Conservation (phyloP, 2,888 invertebrate species). For the Podotricha telesiphe region DNA sequence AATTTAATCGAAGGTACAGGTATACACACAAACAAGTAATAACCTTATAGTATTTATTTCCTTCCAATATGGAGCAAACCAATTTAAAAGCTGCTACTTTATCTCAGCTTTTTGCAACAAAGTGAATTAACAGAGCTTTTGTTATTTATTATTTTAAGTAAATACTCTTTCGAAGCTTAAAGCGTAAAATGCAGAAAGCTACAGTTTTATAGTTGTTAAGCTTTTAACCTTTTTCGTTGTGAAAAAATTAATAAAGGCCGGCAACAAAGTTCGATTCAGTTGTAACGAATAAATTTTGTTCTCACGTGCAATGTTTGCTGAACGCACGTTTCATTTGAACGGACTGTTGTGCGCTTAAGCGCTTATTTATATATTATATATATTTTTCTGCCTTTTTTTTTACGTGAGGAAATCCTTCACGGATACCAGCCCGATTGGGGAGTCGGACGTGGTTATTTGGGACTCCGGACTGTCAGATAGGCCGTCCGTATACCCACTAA, state of each 20-base stretch:
- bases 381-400: background rate
- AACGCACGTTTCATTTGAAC: slow-evolving; percentile 21
- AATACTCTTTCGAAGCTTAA: background rate
- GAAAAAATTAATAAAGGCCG: slow-evolving; percentile 15
- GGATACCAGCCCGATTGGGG: too few species aligned
- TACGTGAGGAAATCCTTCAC: too few species aligned
- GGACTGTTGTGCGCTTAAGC: background rate
- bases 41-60: background rate
- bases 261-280: slow-evolving; percentile 8
- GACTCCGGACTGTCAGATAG: too few species aligned
- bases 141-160: slow-evolving; percentile 3
- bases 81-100: background rate
- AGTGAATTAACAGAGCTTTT: background rate
- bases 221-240: slow-evolving; percentile 7
- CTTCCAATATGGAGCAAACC: background rate
- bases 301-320: slow-evolving; percentile 24
- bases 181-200: background rate
- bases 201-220: slow-evolving; percentile 13
- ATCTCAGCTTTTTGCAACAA: slow-evolving; percentile 1
- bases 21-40: too few species aligned
- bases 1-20: too few species aligned
- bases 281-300: slow-evolving; percentile 26
- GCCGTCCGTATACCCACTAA: too few species aligned
- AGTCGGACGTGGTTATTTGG: too few species aligned
- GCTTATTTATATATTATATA: background rate